Conservation (phyloP, 2,888 invertebrate genomes). For the Miltochrista miniata region DNA sequence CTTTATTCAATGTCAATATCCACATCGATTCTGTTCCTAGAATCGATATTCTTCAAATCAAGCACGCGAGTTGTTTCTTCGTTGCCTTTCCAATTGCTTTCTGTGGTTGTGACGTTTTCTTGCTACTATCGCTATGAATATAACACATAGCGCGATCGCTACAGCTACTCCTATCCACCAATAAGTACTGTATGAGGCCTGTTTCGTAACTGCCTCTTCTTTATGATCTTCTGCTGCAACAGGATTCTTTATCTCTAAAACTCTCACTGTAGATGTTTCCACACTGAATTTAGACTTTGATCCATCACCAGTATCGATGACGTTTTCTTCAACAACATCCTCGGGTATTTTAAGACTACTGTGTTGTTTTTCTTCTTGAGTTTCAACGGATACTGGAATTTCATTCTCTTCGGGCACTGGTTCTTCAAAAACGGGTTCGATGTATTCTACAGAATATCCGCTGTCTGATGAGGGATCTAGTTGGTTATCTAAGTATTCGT, state of each 20-base stretch:
- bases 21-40: slow-evolving; percentile 70
- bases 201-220: slow-evolving; percentile 54
- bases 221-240: slow-evolving; percentile 59
- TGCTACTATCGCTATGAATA: slow-evolving; percentile 73
- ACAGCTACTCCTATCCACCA: slow-evolving; percentile 81
- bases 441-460: slow-evolving; percentile 58
- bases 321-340: slow-evolving; percentile 53
- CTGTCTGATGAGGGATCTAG: slow-evolving; percentile 59
- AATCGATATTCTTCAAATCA: slow-evolving; percentile 83
- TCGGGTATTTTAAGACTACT: background rate
- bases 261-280: slow-evolving; percentile 76
- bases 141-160: slow-evolving; percentile 64
- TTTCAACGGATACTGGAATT: slow-evolving; percentile 42
- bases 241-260: slow-evolving; percentile 72
- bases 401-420: slow-evolving; percentile 57
- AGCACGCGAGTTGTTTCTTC: slow-evolving; percentile 71
- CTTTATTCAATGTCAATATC: slow-evolving; percentile 49
- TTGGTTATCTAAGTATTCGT: slow-evolving; percentile 80
- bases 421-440: slow-evolving; percentile 54
- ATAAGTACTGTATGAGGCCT: slow-evolving; percentile 74
- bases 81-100: slow-evolving; percentile 74
- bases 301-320: slow-evolving; percentile 63
- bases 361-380: slow-evolving; percentile 11
- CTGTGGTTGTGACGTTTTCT: slow-evolving; percentile 79
- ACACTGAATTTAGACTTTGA: slow-evolving; percentile 48